Base-by-base conservation (phyloP, 2,888 invertebrate species). In the Tenthredo notha region DNA sequence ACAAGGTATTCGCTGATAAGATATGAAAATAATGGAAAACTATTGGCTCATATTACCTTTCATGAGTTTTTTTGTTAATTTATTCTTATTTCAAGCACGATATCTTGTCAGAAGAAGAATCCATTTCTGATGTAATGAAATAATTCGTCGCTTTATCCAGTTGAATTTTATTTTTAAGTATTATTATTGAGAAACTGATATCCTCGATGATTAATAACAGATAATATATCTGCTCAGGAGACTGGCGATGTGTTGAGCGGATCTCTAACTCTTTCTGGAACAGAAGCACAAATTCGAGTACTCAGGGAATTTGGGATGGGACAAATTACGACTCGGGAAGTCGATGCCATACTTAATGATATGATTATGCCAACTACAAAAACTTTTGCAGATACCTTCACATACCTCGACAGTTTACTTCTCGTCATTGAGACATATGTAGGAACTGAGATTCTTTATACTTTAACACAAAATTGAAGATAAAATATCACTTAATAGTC, bases 301-400 rank as follows among this genome's bases (percentile, higher is more conserved):
- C 86, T 92, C 0, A 87, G 87, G 84, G 86, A 88, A 33, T 91
- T 91, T 84, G 87, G 88, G 12, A 40, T 85, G n/a, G 89, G 89
- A 9, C 87, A 88, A 83, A 74, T 85, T 33, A 90, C 90, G 18
- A 86, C 90, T 12, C 89, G 89, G 84, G 87, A 92, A 85, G 84
- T 91, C 18, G 92, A 92, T 88, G 85, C 88, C 50, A 89, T 92
- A 85, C 86, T 92, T 4, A 87, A 84, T 50, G 86, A 89, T 29
- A 90, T 92, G 83, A 89, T 84, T 65, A 85, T 85, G 18, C 85
- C 88, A 25, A 43, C 65, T 37, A 83, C 50, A 4, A 84, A 83
- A 77, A 84, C 85, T 33, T 78, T 88, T 6, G 9, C 84, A 43
- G 86, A 87, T 29, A 37, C 70, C 50, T 58, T 21, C 15, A 5